Conservation (phyloP, 2,888 invertebrate species). For the Pseudolycoriella hygida region DNA sequence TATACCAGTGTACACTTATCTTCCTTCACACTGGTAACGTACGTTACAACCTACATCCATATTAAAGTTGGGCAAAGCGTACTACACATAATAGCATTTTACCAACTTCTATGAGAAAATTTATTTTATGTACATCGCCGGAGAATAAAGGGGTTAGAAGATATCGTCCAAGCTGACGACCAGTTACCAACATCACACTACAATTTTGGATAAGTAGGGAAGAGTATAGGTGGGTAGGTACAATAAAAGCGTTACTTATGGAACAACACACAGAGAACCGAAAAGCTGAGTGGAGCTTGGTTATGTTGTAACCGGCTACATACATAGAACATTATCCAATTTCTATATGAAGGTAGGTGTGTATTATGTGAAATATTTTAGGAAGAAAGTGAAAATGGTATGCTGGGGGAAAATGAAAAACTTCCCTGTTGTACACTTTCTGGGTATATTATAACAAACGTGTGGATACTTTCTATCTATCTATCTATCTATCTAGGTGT, state of each 20-base stretch:
- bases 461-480: neutral
- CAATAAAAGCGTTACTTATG: too few relatives aligned
- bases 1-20: too few relatives aligned
- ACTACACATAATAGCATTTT: too few relatives aligned
- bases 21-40: too few relatives aligned
- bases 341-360: neutral
- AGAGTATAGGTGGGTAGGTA: too few relatives aligned
- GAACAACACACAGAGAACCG: too few relatives aligned
- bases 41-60: too few relatives aligned
- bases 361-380: neutral
- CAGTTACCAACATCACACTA: conserved; percentile 1
- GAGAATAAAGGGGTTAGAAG: conserved; percentile 1
- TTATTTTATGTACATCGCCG: too few relatives aligned
- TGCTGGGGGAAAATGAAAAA: conserved; percentile 1
- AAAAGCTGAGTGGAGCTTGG: too few relatives aligned
- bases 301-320: neutral
- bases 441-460: neutral
- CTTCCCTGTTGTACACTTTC: neutral
- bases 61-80: too few relatives aligned
- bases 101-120: too few relatives aligned
- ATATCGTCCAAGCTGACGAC: conserved; percentile 1
- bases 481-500: too few relatives aligned
- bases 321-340: neutral
- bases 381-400: conserved; percentile 1
- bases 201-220: neutral